These are phyloP conservation scores for Sipha maydis DNA, from an alignment of 2,888 invertebrate genomes.

Conservation along the genomic window DNA sequence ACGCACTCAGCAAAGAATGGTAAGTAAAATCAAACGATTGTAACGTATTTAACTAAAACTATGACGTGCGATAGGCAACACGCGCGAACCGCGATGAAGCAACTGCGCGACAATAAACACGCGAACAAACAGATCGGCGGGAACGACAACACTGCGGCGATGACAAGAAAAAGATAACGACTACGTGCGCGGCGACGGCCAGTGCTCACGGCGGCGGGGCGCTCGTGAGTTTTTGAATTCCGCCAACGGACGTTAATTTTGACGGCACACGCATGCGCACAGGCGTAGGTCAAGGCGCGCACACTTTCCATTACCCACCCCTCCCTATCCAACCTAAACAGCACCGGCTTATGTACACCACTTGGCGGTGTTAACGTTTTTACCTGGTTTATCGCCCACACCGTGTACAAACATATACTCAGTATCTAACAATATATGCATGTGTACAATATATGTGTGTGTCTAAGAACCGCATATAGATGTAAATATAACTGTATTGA, in stretches of 20 bases:
- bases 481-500: too few relatives aligned
- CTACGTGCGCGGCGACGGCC: neutral
- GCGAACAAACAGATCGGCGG: slow-evolving; percentile 31
- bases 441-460: too few relatives aligned
- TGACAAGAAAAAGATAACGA: neutral
- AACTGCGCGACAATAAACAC: neutral
- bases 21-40: neutral
- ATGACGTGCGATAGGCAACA: neutral
- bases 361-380: neutral
- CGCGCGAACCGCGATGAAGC: neutral
- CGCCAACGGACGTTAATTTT: slow-evolving; percentile 48
- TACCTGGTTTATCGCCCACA: slow-evolving; percentile 27
- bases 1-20: neutral
- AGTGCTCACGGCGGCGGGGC: slow-evolving; percentile 19
- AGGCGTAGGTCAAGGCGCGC: slow-evolving; percentile 45
- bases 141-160: slow-evolving; percentile 32
- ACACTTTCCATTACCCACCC: slow-evolving; percentile 39
- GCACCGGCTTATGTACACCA: neutral
- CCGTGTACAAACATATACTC: neutral
- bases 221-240: slow-evolving; percentile 51
- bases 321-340: neutral
- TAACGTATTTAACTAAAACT: neutral
- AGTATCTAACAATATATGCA: too few relatives aligned
- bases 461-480: neutral
- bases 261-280: slow-evolving; percentile 21